phyloP scores from a whole-genome alignment of 2,888 invertebrate genomes.

The Pyralis farinalis region DNA sequence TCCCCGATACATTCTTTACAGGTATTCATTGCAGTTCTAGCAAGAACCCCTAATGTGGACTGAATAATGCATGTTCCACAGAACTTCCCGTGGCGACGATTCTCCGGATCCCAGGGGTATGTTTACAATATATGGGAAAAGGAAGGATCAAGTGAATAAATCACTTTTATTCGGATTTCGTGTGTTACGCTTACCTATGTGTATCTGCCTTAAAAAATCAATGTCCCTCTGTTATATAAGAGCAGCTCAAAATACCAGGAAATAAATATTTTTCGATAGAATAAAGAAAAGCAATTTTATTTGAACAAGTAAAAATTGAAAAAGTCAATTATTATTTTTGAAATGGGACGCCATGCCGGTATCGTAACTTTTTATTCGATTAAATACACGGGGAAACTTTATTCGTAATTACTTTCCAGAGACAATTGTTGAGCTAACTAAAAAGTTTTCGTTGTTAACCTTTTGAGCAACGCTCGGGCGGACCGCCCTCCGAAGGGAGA shows the following conservation, averaged over 20 bases:
- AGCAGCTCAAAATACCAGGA: too few species aligned
- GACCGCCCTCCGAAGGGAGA: slow-evolving; percentile 14
- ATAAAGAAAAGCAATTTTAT: neutral
- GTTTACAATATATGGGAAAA: neutral
- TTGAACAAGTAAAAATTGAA: neutral
- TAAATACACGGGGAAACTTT: slow-evolving; percentile 22
- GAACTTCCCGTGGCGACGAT: slow-evolving; percentile 25
- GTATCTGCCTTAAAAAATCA: neutral
- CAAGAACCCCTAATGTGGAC: slow-evolving; percentile 29
- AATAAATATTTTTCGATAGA: too few species aligned
- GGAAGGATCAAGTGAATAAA: neutral
- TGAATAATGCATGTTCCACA: slow-evolving; percentile 34
- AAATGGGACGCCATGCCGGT: neutral
- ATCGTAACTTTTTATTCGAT: slow-evolving; percentile 22
- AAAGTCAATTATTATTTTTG: neutral
- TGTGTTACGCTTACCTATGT: neutral
- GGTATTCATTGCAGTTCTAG: slow-evolving; percentile 29
- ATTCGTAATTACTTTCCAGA: slow-evolving; percentile 24
- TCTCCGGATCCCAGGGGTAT: slow-evolving; percentile 8
- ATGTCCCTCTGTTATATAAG: neutral
- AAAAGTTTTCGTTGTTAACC: slow-evolving; percentile 22
- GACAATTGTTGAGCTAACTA: slow-evolving; percentile 27
- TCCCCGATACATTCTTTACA: slow-evolving; percentile 9
- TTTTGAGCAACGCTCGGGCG: slow-evolving; percentile 18
- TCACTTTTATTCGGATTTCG: neutral